Percentiles rank a stretch among this genome's conserved stretches.
Evolutionary conservation across 2,888 invertebrate genomes (phyloP).

Genomic region (Neoitamus cyanurus): DNA sequence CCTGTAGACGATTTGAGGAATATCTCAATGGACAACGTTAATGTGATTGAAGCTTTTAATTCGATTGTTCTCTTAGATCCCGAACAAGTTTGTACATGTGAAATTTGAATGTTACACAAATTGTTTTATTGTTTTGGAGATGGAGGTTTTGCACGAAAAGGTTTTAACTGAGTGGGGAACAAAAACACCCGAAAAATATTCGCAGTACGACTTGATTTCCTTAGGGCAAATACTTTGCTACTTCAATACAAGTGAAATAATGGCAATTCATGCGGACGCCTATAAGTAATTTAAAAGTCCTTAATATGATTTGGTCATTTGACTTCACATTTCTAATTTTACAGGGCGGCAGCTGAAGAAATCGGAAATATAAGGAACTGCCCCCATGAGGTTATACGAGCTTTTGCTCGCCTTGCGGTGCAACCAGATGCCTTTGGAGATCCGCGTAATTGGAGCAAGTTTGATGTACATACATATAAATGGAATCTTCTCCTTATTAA

Average conservation of each 20-base stretch:
- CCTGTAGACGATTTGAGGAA: slow-evolving; percentile 68
- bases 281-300: slow-evolving; percentile 59
- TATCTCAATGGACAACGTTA: slow-evolving; percentile 68
- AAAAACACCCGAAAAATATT: slow-evolving; percentile 70
- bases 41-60: slow-evolving; percentile 71
- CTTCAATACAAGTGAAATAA: slow-evolving; percentile 69
- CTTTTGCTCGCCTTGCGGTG: slow-evolving; percentile 67
- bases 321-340: background rate
- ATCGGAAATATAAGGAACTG: slow-evolving; percentile 68
- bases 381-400: slow-evolving; percentile 65
- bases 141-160: slow-evolving; percentile 68
- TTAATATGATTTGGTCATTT: background rate
- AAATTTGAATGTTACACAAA: slow-evolving; percentile 47
- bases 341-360: slow-evolving; percentile 66
- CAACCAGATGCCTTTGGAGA: slow-evolving; percentile 67
- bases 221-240: slow-evolving; percentile 70
- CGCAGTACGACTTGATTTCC: slow-evolving; percentile 69
- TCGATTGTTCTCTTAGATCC: slow-evolving; percentile 66
- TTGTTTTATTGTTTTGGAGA: slow-evolving; percentile 57
- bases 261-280: slow-evolving; percentile 68
- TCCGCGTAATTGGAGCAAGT: slow-evolving; percentile 65
- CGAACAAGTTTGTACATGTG: slow-evolving; percentile 59
- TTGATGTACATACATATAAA: slow-evolving; percentile 56
- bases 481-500: background rate
- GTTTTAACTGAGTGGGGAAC: slow-evolving; percentile 69